phyloP scores from a whole-genome alignment of 2,888 invertebrate species.

The Nymphalis c-album region DNA sequence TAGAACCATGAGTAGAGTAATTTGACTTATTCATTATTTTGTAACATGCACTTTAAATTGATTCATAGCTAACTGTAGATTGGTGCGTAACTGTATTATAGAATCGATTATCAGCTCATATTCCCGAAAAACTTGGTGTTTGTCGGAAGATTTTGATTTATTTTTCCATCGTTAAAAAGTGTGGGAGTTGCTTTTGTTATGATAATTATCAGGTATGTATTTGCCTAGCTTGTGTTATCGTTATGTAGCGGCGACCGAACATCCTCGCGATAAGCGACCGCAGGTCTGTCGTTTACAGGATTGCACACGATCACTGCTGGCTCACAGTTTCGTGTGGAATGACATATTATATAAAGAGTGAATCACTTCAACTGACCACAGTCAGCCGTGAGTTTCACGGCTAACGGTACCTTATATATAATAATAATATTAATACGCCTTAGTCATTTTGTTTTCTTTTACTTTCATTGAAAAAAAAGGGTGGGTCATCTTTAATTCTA shows the following conservation, averaged over 20 bases:
- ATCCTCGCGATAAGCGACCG: conserved; percentile 31
- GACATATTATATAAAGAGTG: conserved; percentile 17
- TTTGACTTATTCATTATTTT: too few species aligned
- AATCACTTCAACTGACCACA: conserved; percentile 11
- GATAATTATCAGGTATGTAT: too few species aligned
- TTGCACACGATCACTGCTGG: conserved; percentile 20
- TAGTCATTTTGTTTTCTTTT: conserved; percentile 1
- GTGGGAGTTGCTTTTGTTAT: too few species aligned
- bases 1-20: too few species aligned
- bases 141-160: too few species aligned
- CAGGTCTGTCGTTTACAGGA: conserved; percentile 11
- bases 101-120: too few species aligned
- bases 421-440: background rate
- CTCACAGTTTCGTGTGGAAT: background rate
- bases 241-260: conserved; percentile 1
- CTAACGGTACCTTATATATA: conserved; percentile 34
- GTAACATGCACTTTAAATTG: too few species aligned
- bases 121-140: too few species aligned
- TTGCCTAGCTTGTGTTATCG: conserved; percentile 8
- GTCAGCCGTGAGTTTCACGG: conserved; percentile 41
- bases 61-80: too few species aligned
- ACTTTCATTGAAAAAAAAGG: conserved; percentile 1
- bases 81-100: too few species aligned
- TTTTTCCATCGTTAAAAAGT: background rate
- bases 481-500: conserved; percentile 1